Base-by-base conservation (phyloP, 2,888 invertebrate species). In the Spilosoma lubricipeda region DNA sequence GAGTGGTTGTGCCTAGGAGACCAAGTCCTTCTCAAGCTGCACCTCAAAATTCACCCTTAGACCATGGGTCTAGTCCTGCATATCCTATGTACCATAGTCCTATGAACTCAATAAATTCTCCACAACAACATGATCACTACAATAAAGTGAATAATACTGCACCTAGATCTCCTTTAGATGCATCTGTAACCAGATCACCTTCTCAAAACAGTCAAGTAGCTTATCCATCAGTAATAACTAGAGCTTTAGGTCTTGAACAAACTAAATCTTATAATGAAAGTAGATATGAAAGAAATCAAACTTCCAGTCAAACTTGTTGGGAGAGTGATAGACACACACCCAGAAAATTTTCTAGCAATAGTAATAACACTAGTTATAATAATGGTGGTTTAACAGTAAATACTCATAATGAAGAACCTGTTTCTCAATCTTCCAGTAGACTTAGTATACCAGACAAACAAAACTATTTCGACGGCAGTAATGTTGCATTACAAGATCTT, bases 41-140 rank as follows among this genome's bases (percentile, higher is more conserved):
- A 86, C 97, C 97, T 20, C 97, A 97, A 89, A 97, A 97, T 59
- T 97, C 97, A 76, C 97, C 97, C 3, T 88, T 97, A 71, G 97
- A 97, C 72, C 97, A 97, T 91, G 97, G 97, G 45, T 97, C 97
- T 84, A 97, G 97, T 93, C 98, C 98, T 69, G 97, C 97, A 73
- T 98, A 98, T 94, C 98, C 98, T 64, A 97, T 98, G 96, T 98
- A 98, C 91, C 97, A 98, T 90, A 98, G 98, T 92, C 98, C 98
- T 36, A 97, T 98, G 97, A 97, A 97, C 88, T 97, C 97, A 9
- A 96, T 97, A 84, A 97, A 97, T 79, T 97, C 97, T 2, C 97
- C 97, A 9, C 97, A 97, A 86, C 97, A 97, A 84, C 97, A 97
- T 86, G 96, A 96, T 77, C 95, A 96, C 84, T 95, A 94, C 81